phyloP scores from a whole-genome alignment of 2,888 invertebrate species.

The Drosophila meridionalis region DNA sequence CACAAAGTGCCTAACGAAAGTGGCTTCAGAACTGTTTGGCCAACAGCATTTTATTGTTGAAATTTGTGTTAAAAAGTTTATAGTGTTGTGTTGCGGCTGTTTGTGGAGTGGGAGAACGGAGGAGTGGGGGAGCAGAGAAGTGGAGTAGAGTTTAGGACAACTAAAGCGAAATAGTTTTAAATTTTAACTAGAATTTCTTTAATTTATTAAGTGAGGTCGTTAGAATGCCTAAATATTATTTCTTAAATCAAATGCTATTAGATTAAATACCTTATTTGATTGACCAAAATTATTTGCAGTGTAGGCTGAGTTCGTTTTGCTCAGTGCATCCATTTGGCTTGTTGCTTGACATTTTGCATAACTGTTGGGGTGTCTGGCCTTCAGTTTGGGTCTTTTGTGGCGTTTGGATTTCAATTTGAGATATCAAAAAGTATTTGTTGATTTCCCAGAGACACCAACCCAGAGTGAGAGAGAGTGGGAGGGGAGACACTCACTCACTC shows the following conservation, averaged over 20 bases:
- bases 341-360: neutral
- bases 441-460: constrained; percentile 22
- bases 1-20: constrained; percentile 10
- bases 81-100: neutral
- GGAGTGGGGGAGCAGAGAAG: too few species aligned
- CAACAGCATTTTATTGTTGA: constrained; percentile 14
- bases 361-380: constrained; percentile 13
- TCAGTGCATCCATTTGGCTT: neutral
- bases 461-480: neutral
- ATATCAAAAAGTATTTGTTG: constrained; percentile 67
- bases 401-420: constrained; percentile 73
- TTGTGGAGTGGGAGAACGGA: neutral
- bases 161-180: neutral
- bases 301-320: constrained; percentile 4
- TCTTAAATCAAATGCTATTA: too few species aligned
- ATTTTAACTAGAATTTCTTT: neutral
- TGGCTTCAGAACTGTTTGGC: constrained; percentile 10
- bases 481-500: too few species aligned
- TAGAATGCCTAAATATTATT: too few species aligned
- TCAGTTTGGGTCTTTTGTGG: constrained; percentile 25
- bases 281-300: neutral
- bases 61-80: constrained; percentile 17
- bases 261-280: neutral
- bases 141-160: neutral
- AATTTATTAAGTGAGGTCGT: neutral